A percentile compares a stretch with the other conserved stretches of the same genome.
Conservation (phyloP, 2,113 vertebrate species). For the Beaufortia kweichowensis region DNA sequence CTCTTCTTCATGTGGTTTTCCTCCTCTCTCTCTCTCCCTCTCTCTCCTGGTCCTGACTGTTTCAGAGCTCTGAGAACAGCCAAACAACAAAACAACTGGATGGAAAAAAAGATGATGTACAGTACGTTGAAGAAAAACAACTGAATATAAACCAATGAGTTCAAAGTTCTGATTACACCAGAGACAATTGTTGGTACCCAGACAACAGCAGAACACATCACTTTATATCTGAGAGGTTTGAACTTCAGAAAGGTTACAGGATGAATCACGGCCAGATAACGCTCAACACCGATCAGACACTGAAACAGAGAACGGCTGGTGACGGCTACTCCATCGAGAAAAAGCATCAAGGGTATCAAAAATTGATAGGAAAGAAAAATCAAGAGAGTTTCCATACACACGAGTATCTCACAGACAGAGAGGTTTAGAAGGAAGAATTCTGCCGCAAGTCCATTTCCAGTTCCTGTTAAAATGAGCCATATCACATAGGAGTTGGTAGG, state of each 20-base stretch:
- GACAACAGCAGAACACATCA: slow-evolving; percentile 25
- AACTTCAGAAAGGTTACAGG: slow-evolving; percentile 42
- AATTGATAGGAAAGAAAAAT: background rate
- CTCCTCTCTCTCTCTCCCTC: background rate
- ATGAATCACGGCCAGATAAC: slow-evolving; percentile 27
- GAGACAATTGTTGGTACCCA: no score
- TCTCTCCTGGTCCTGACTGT: slow-evolving; percentile 40
- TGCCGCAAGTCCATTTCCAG: slow-evolving; percentile 23
- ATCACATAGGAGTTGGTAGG: slow-evolving; percentile 42
- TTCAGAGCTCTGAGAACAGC: slow-evolving; percentile 33
- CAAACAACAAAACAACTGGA: slow-evolving; percentile 39
- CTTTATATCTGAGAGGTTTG: slow-evolving; percentile 43
- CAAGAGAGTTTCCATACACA: background rate
- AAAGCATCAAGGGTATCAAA: background rate
- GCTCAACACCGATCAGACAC: slow-evolving; percentile 20
- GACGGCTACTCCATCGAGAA: background rate
- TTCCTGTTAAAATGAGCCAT: slow-evolving; percentile 39
- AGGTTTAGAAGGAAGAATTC: slow-evolving; percentile 45
- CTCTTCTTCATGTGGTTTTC: slow-evolving; percentile 33
- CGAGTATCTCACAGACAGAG: slow-evolving; percentile 26
- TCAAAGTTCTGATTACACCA: no score
- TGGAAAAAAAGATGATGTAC: slow-evolving; percentile 1
- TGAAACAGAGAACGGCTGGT: slow-evolving; percentile 39
- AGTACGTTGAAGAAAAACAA: background rate
- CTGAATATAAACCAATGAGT: background rate